Evolutionary conservation across 1,140 invertebrate species (phyloP), one percentile per base, ranked within the genome.

Genomic region (Xylocopa sonorina): DNA sequence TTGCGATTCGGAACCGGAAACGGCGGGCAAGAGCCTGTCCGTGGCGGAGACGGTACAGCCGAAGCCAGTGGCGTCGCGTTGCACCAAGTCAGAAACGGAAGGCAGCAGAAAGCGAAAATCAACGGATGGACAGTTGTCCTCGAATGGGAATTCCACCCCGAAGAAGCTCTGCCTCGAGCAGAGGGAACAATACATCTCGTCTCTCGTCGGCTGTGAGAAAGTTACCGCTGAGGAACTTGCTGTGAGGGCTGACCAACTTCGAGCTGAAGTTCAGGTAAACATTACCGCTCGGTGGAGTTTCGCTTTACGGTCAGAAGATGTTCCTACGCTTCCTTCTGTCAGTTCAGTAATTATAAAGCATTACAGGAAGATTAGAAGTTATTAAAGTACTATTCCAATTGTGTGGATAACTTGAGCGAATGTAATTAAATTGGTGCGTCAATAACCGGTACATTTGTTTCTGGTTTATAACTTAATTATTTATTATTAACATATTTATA

Each of bases 111-210:
- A 93, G 58, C 85, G 92, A 4, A 81, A 89, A 3, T 90, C 88
- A 10, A 86, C 76, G 14, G 90, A 93, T 3, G 69, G 64, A 2
- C 85, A 81, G 34, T 32, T 76, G 50, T 57, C 67, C 1, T 60
- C 78, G 0, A 91, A 89, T 46, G 89, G 88, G 0, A 90, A 84
- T 67, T 64, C 89, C 0, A 63, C 78, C 3, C 68, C 86, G 10
- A 93, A 92, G 75, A 91, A 89, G 58, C 82, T 88, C 53, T 91
- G 91, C 60, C 46, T 88, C 0, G 72, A 92, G 9, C 89, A 92
- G 53, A 78, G 92, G 38, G 92, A 92, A 76, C 87, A 89, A 16
- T 91, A 90, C 69, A 90, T 92, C 16, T 87, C 88, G 41, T 89
- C 88, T 1, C 79, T 92, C 5, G 88, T 92, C 21, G 89, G 90